A percentile compares a stretch with the other conserved stretches of the same genome.
phyloP scores from a whole-genome alignment of 2,888 invertebrate species.

The Odontomyia ornata region DNA sequence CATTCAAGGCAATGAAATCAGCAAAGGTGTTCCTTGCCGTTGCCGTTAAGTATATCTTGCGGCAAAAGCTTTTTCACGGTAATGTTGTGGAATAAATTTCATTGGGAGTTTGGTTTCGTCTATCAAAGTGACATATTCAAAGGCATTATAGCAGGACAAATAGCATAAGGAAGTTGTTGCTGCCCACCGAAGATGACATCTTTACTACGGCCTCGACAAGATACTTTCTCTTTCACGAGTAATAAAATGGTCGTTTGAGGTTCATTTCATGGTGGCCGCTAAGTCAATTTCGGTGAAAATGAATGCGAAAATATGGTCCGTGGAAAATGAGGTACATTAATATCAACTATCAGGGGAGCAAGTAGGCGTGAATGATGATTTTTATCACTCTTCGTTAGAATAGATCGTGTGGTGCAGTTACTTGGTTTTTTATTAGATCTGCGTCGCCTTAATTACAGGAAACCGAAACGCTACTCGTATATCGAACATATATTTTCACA shows the following conservation, averaged over 20 bases:
- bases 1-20: not conserved
- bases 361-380: not conserved
- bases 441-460: too few relatives aligned
- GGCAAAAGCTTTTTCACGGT: not conserved
- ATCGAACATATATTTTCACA: too few relatives aligned
- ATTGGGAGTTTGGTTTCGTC: not conserved
- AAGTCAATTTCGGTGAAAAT: conserved; percentile 14
- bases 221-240: not conserved
- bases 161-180: not conserved
- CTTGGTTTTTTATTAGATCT: not conserved
- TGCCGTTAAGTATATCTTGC: not conserved
- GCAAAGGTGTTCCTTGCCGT: not conserved
- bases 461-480: too few relatives aligned
- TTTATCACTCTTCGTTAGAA: not conserved
- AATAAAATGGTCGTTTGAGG: conserved; percentile 24
- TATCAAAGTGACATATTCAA: conserved; percentile 17
- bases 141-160: not conserved
- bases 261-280: conserved; percentile 7
- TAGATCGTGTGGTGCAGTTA: not conserved
- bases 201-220: not conserved
- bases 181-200: not conserved
- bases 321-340: not conserved
- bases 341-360: not conserved
- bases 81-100: conserved; percentile 16
- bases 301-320: not conserved